Base-by-base conservation (phyloP, 2,888 invertebrate species). In the Microctonus hyperodae region DNA sequence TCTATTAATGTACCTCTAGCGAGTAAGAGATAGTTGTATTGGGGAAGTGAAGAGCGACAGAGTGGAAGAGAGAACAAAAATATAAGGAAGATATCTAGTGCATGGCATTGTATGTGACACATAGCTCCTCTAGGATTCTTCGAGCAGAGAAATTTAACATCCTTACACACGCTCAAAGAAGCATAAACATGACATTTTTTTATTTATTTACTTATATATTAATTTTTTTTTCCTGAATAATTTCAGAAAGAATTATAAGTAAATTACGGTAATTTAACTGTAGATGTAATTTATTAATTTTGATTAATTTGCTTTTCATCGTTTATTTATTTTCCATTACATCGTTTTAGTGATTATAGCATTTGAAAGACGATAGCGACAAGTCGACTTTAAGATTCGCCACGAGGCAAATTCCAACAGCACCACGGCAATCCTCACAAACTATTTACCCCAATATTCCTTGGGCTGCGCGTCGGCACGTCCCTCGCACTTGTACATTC, bases 101-200 rank as follows among this genome's bases (percentile, higher is more conserved):
- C 61, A 62, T 62, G 61, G 55, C 56, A 66, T 66, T 66, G 61
- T 66, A 51, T 53, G 31, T 23, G 53, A 59, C 44, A 59, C 25
- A 44, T 40, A 28, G 28, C 48, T 65, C 50, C 58, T 59, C 37
- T 50, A 53, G 22, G 59, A 25, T 51, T 33, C 44, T 66, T 60
- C 61, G 65, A 37, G 53, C 37, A 53, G 61, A 44, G 55, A 61
- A 66, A 66, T 66, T 66, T 56, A 66, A 66, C 65, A 56, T 60
- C 60, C 65, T 66, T 66, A 66, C n/a, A 37, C 44, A 61, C 55
- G 44, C 65, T 66, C 48, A 56, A 56, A 61, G 55, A 33, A 66
- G 44, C 60, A 44, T 59, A 65, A 60, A 66, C n/a, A n/a, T n/a
- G n/a, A n/a, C n/a, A n/a, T n/a, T n/a, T n/a, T n/a, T n/a, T n/a